These are phyloP conservation scores for Drosophila fulvimacula DNA, from an alignment of 2,888 invertebrate species.

Conservation along the genomic window DNA sequence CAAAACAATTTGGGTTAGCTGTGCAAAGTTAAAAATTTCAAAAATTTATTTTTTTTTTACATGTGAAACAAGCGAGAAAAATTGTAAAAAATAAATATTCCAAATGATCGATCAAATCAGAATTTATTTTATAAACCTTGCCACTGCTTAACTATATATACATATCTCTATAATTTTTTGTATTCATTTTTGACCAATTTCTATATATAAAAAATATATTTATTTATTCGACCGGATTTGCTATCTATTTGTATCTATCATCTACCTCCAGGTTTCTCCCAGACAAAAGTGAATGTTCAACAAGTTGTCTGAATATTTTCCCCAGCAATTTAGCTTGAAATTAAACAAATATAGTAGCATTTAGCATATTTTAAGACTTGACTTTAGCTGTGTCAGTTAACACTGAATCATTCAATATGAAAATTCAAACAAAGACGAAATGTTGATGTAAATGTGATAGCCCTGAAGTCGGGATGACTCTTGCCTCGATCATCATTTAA, in stretches of 20 bases:
- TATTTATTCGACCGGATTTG: no score
- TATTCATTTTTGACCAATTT: no score
- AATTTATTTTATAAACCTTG: no score
- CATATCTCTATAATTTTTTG: no score
- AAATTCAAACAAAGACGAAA: conserved; percentile 11
- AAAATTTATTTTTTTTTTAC: background rate
- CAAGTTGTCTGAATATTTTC: background rate
- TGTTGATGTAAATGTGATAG: conserved; percentile 23
- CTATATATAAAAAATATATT: no score
- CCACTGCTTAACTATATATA: no score
- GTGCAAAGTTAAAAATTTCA: background rate
- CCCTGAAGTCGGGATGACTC: conserved; percentile 25
- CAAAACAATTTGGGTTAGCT: conserved; percentile 9
- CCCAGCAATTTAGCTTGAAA: background rate
- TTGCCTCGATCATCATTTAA: conserved; percentile 56
- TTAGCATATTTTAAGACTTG: background rate
- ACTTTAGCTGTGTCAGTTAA: conserved; percentile 3
- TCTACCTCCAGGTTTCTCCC: background rate
- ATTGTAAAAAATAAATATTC: no score
- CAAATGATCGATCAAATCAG: no score
- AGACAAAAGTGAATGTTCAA: background rate
- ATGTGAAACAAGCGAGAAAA: background rate
- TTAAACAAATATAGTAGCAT: background rate
- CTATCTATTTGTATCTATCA: background rate
- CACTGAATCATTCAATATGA: conserved; percentile 17